Base-by-base conservation (phyloP, 2,797 vertebrate species). In the Macrochelys suwanniensis region DNA sequence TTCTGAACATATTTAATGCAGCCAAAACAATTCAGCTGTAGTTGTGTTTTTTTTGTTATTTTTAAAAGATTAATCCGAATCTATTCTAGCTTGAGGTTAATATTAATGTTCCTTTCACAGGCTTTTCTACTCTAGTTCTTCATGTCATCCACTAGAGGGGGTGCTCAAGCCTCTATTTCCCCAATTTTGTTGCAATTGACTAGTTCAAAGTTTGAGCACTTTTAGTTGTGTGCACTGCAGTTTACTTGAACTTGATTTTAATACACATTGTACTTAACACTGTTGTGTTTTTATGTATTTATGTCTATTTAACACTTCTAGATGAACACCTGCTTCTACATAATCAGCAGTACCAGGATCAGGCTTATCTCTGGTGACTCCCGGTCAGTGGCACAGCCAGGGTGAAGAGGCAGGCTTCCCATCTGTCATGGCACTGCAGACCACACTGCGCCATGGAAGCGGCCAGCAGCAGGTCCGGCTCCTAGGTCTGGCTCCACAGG, bases 101-200 rank as follows among this genome's bases (percentile, higher is more conserved):
- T 25, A 65, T 3, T 37, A 42, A 28, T 49, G 7, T 77, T 76
- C 45, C 25, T 13, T 17, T 77, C 68, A 74, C n/a, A 42, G 45
- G 25, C 12, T 17, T 77, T 77, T 49, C 11, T 31, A 15, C 71
- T 76, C 26, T 77, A 94, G 37, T 97, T 97, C 61, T 87, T 7
- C 1, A 0, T 31, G 0, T 0, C 1, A 19, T 2, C 95, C 95
- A 25, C 97, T 88, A 98, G 98, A 97, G 93, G 97, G 83, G 3
- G 96, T 17, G 15, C 76, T 95, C 89, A 92, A 57, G 37, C 76
- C 80, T 92, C 5, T 53, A 82, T 96, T 97, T 82, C 21, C n/a
- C 5, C 49, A 50, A 53, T 1, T 37, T 56, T 37, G 13, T n/a
- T 17, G n/a, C 7, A 1, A 0, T 79, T 25, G 3, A 0, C 5